phyloP scores from a whole-genome alignment of 2,797 vertebrate species.

The Lacerta agilis region DNA sequence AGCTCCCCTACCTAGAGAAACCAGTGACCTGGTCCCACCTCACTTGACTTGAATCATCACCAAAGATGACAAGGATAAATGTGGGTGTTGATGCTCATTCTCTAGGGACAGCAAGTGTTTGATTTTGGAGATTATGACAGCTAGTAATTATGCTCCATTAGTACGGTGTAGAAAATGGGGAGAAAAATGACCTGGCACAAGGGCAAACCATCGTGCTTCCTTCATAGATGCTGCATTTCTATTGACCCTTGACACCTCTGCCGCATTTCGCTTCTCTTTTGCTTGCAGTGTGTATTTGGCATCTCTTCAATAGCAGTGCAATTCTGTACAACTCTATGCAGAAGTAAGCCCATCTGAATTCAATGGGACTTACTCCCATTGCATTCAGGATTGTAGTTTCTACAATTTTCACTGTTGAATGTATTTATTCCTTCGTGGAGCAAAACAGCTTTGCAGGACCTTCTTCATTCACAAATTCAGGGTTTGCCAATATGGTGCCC shows the following conservation, averaged over 20 bases:
- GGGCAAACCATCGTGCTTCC: neutral
- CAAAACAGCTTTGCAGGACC: neutral
- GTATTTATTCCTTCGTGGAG: slow-evolving; percentile 1
- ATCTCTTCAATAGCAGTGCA: slow-evolving; percentile 16
- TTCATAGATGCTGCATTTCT: neutral
- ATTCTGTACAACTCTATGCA: neutral
- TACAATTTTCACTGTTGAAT: slow-evolving; percentile 3
- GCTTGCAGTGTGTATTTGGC: slow-evolving; percentile 17
- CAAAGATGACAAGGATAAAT: slow-evolving; percentile 12
- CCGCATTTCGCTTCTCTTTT: accelerated
- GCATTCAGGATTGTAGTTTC: too few species aligned
- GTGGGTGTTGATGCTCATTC: neutral
- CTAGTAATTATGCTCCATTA: slow-evolving; percentile 12
- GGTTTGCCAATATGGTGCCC: too few species aligned
- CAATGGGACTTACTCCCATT: neutral
- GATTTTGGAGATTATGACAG: slow-evolving; percentile 7
- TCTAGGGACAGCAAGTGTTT: neutral
- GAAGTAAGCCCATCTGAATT: neutral
- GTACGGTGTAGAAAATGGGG: neutral
- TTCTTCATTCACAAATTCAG: neutral
- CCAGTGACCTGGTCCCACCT: neutral
- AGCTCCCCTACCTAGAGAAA: slow-evolving; percentile 1
- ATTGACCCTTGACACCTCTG: neutral
- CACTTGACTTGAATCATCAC: neutral
- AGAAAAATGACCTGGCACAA: slow-evolving; percentile 6